Conservation (phyloP, 2,113 vertebrate species). For the Nothocercus julius region DNA sequence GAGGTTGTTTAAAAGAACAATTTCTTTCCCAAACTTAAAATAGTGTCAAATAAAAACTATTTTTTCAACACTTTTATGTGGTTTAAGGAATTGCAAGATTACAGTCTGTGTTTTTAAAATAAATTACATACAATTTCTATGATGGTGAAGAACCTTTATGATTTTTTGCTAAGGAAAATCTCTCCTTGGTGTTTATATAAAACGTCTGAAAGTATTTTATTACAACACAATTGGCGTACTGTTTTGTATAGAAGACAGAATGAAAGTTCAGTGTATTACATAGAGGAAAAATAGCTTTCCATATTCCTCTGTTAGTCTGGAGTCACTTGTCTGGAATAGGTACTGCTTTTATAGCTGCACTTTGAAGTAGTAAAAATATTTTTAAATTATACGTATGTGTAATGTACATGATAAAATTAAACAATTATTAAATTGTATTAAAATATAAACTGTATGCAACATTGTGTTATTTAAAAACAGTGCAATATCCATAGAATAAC, state of each 20-base stretch:
- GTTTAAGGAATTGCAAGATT: background rate
- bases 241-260: background rate
- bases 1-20: background rate
- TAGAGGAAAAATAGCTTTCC: background rate
- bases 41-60: rapidly evolving
- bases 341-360: background rate
- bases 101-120: background rate
- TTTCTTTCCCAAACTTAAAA: background rate
- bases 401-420: background rate
- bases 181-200: background rate
- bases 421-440: background rate
- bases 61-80: background rate
- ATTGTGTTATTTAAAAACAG: background rate
- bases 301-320: background rate
- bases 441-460: background rate
- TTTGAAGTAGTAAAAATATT: background rate
- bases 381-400: background rate
- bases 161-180: background rate
- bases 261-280: background rate
- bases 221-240: background rate
- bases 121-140: background rate
- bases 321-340: background rate
- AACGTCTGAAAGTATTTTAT: background rate
- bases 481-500: background rate
- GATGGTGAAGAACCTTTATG: background rate